Evolutionary conservation across 1,140 invertebrate species (phyloP).

Genomic region (Latrodectus geometricus): DNA sequence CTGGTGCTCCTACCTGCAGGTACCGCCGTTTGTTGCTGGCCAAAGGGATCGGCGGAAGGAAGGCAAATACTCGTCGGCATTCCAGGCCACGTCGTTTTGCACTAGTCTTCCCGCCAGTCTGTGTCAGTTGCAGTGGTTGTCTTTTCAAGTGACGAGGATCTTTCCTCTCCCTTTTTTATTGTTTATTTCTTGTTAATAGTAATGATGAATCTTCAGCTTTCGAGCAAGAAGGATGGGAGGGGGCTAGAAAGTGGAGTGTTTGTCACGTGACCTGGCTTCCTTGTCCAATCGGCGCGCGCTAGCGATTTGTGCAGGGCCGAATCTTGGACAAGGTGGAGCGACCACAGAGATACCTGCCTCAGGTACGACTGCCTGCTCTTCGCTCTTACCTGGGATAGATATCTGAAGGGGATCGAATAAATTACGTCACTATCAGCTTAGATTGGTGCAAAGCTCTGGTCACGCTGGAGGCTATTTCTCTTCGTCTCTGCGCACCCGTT

Average conservation of each 20-base stretch:
- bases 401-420: constrained; percentile 58
- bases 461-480: constrained; percentile 20
- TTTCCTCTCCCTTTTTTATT: constrained; percentile 42
- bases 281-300: constrained; percentile 38
- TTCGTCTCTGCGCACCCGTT: constrained; percentile 34
- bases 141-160: constrained; percentile 19
- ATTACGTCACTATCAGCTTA: constrained; percentile 59
- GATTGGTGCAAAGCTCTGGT: constrained; percentile 57
- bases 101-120: constrained; percentile 6
- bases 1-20: constrained; percentile 36
- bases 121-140: constrained; percentile 38
- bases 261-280: constrained; percentile 48
- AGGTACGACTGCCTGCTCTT: constrained; percentile 50
- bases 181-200: constrained; percentile 51
- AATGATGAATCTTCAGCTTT: constrained; percentile 49
- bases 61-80: constrained; percentile 11
- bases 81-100: constrained; percentile 12
- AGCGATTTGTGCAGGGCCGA: constrained; percentile 40
- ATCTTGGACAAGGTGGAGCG: constrained; percentile 28
- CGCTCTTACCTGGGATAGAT: constrained; percentile 27
- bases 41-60: constrained; percentile 10
- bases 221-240: constrained; percentile 37
- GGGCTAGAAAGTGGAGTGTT: constrained; percentile 14
- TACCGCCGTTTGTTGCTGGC: constrained; percentile 20
- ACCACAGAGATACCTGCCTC: constrained; percentile 54